Percentiles rank a stretch among this genome's conserved stretches.
These are phyloP conservation scores for Calliphora vicina DNA, from an alignment of 1,140 invertebrate species.

Conservation along the genomic window DNA sequence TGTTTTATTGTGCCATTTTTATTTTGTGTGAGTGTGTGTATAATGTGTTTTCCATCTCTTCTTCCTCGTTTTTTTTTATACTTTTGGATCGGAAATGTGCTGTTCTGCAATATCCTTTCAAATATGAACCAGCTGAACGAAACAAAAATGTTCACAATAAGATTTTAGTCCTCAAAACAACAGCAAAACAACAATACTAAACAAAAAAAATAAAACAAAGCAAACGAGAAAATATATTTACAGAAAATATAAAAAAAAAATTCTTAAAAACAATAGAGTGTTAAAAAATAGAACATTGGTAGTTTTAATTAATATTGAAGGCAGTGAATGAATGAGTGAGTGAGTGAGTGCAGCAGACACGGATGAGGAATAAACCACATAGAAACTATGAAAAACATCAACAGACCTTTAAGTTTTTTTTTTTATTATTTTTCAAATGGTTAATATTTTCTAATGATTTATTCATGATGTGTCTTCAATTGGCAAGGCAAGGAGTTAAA, in stretches of 20 bases:
- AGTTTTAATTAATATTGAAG: slow-evolving; percentile 23
- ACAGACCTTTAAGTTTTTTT: not conserved
- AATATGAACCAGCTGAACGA: slow-evolving; percentile 12
- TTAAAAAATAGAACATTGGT: slow-evolving; percentile 15
- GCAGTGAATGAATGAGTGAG: not conserved
- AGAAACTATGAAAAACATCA: not conserved
- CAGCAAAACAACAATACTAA: not conserved
- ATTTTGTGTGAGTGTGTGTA: no score
- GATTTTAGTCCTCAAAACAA: slow-evolving; percentile 3
- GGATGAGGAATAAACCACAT: not conserved
- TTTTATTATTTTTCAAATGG: not conserved
- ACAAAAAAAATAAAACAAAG: not conserved
- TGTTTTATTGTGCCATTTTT: not conserved
- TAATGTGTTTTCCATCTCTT: not conserved
- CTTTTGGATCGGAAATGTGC: not conserved
- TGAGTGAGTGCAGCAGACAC: not conserved
- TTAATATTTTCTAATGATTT: not conserved
- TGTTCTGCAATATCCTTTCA: slow-evolving; percentile 30
- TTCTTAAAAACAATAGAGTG: slow-evolving; percentile 17
- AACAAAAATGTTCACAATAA: slow-evolving; percentile 18
- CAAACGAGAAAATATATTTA: not conserved
- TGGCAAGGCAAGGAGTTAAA: no score
- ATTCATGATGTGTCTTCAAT: not conserved
- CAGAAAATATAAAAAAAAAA: not conserved
- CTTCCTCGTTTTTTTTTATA: not conserved